Conservation (phyloP, 2,113 vertebrate species). For the Struthio camelus region DNA sequence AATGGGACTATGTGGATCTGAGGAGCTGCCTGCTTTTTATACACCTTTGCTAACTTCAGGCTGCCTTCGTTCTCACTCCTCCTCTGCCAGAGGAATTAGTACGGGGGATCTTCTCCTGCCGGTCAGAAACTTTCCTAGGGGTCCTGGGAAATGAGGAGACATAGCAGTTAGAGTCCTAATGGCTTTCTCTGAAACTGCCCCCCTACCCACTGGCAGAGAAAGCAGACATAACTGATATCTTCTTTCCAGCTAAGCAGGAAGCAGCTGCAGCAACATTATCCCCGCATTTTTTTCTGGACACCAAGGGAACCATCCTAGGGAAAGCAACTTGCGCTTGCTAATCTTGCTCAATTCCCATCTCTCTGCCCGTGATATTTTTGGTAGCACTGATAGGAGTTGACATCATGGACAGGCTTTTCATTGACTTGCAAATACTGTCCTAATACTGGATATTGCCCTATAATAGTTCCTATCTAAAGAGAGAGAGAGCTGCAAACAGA, state of each 20-base stretch:
- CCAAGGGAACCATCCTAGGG: background rate
- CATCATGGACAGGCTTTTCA: background rate
- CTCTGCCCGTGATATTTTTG: background rate
- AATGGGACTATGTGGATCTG: background rate
- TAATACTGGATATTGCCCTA: too few relatives aligned
- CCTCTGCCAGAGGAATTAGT: background rate
- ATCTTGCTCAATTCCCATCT: fast-evolving
- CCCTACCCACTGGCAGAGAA: background rate
- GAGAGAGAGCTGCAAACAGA: background rate
- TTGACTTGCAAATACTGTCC: background rate
- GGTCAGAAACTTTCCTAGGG: background rate
- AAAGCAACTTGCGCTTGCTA: background rate
- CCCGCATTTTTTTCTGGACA: background rate
- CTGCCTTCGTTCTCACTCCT: background rate
- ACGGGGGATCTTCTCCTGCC: background rate
- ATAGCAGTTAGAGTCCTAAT: background rate
- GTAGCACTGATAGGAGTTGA: background rate
- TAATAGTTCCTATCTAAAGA: background rate
- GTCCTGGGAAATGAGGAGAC: background rate
- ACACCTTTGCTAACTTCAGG: background rate
- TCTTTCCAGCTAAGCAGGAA: background rate
- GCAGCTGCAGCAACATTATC: background rate
- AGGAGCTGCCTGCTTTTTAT: background rate
- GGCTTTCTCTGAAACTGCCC: background rate
- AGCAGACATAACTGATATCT: background rate